These are phyloP conservation scores for Porites australiensis DNA, from an alignment of 64 coral and sea anemone species.

Conservation along the genomic window DNA sequence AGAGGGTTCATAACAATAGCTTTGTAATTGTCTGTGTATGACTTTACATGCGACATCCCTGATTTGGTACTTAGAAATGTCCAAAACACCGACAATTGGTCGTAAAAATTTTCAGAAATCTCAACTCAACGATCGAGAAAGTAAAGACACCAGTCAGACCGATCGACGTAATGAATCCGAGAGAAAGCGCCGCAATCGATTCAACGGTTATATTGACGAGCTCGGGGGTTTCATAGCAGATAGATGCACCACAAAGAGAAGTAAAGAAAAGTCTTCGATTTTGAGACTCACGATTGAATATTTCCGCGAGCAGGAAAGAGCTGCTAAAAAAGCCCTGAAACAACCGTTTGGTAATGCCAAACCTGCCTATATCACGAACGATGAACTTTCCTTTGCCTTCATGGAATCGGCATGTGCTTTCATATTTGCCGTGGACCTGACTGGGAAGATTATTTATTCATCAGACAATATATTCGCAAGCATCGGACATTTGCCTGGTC, in stretches of 20 bases:
- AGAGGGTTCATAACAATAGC: too few species aligned
- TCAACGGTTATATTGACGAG: slow-evolving; percentile 13
- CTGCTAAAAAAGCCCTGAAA: background rate
- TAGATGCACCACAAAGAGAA: background rate
- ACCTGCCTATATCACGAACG: background rate
- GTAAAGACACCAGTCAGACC: background rate
- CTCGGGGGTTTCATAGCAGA: background rate
- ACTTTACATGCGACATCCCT: too few species aligned
- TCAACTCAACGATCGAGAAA: background rate
- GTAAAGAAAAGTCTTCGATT: background rate
- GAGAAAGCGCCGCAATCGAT: slow-evolving; percentile 24
- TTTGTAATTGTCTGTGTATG: too few species aligned
- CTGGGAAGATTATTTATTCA: background rate
- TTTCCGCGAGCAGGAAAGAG: slow-evolving; percentile 28
- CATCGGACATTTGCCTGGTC: background rate
- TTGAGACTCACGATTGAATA: slow-evolving; percentile 29
- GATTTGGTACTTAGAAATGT: too few species aligned
- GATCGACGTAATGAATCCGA: slow-evolving; percentile 3
- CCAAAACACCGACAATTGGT: too few species aligned
- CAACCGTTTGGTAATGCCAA: background rate
- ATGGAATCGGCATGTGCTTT: background rate
- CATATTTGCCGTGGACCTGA: background rate
- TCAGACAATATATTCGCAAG: slow-evolving; percentile 9
- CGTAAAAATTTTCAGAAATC: background rate
- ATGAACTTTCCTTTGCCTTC: background rate